phyloP scores from a whole-genome alignment of 2,888 invertebrate species.

The Brachyptera risi region DNA sequence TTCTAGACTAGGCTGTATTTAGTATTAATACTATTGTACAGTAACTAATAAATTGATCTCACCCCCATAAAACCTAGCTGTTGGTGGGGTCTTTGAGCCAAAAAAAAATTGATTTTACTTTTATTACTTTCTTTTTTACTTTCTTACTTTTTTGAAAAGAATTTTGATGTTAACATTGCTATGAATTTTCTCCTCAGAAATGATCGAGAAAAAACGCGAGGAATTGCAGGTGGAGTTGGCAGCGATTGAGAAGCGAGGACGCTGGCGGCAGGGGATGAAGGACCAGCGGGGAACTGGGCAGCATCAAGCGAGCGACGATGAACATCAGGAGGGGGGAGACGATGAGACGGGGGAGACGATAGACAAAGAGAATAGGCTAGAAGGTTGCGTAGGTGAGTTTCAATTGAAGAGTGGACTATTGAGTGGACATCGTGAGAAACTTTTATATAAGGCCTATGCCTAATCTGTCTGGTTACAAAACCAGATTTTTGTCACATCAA shows the following conservation, averaged over 20 bases:
- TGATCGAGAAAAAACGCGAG: slow-evolving; percentile 58
- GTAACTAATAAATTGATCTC: no score
- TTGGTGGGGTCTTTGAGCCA: no score
- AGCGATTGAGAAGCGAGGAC: slow-evolving; percentile 51
- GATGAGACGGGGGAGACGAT: slow-evolving; percentile 24
- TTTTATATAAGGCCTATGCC: no score
- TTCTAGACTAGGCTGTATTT: no score
- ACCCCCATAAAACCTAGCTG: no score
- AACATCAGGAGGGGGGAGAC: slow-evolving; percentile 23
- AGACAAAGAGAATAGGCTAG: slow-evolving; percentile 31
- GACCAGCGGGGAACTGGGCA: slow-evolving; percentile 28
- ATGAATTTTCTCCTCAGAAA: slow-evolving; percentile 46
- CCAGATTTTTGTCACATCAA: no score
- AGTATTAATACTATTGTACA: no score
- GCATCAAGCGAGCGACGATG: slow-evolving; percentile 22
- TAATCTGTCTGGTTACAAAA: no score
- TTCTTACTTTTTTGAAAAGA: no score
- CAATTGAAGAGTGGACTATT: neutral
- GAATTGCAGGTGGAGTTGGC: slow-evolving; percentile 61
- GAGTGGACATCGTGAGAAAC: no score
- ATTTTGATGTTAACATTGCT: slow-evolving; percentile 16
- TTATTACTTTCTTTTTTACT: no score
- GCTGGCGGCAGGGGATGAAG: slow-evolving; percentile 33
- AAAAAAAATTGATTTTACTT: no score
- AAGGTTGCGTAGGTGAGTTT: slow-evolving; percentile 24